These are phyloP conservation scores for Spondyliosoma cantharus DNA, from an alignment of 2,797 vertebrate genomes.

Conservation along the genomic window DNA sequence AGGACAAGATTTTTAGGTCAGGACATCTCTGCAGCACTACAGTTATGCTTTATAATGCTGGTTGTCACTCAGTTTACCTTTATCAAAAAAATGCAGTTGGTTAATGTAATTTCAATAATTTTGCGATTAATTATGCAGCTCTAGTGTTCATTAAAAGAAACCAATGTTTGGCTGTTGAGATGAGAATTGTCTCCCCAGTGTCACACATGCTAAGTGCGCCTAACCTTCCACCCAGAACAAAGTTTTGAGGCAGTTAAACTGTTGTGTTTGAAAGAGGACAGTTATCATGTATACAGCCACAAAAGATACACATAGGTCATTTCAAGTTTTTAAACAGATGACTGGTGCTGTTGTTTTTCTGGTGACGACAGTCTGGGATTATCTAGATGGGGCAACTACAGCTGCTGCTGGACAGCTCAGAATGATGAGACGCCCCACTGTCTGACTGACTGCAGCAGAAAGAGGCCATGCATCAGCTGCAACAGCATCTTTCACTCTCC, in stretches of 20 bases:
- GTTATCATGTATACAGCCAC: not conserved
- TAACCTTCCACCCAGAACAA: not conserved
- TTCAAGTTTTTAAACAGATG: slow-evolving; percentile 3
- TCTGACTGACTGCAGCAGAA: slow-evolving; percentile 21
- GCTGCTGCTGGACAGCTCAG: slow-evolving; percentile 17
- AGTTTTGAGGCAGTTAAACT: not conserved
- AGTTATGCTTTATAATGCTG: too few species aligned
- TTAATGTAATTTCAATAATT: too few species aligned
- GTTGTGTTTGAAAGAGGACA: not conserved
- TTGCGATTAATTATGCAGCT: too few species aligned
- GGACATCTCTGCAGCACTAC: too few species aligned
- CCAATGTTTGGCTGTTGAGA: not conserved
- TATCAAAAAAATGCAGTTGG: too few species aligned
- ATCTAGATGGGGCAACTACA: slow-evolving; percentile 9
- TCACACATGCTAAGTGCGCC: not conserved
- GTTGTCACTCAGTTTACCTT: too few species aligned
- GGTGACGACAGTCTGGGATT: not conserved
- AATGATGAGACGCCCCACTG: slow-evolving; percentile 21
- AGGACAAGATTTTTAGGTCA: too few species aligned
- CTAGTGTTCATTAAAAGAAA: not conserved
- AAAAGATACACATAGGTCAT: not conserved
- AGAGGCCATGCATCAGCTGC: slow-evolving; percentile 38
- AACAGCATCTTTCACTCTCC: slow-evolving; percentile 45
- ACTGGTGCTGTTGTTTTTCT: not conserved
- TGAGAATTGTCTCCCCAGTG: not conserved